Evolutionary conservation across 30 jellyfish, hydroid and myxozoan species (phyloP).

Genomic region (Haliclystus octoradiatus): DNA sequence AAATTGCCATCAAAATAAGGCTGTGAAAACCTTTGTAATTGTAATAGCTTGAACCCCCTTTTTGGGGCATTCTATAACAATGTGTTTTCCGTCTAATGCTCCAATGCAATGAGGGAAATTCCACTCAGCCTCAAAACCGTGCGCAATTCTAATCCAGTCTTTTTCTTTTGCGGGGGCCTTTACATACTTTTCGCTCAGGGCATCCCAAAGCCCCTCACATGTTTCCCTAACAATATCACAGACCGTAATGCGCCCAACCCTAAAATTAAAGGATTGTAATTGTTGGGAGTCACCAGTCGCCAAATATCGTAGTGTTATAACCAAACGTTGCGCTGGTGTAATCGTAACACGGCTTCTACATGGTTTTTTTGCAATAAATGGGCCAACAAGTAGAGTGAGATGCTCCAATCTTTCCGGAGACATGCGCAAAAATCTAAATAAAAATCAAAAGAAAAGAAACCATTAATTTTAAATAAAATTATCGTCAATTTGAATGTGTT

Average conservation of each 20-base stretch:
- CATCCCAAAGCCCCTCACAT: constrained; percentile 29
- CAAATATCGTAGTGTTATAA: constrained; percentile 29
- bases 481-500: too few species aligned
- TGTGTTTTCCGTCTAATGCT: constrained; percentile 37
- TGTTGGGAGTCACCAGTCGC: constrained; percentile 50
- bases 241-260: constrained; percentile 35
- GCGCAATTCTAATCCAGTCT: constrained; percentile 21
- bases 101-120: constrained; percentile 42
- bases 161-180: constrained; percentile 5
- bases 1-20: constrained; percentile 52
- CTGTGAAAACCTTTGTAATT: constrained; percentile 41
- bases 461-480: too few species aligned
- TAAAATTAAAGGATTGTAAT: constrained; percentile 21
- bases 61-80: constrained; percentile 28
- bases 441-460: too few species aligned
- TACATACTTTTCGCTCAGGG: constrained; percentile 3
- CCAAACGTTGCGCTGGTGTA: constrained; percentile 29
- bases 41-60: constrained; percentile 18
- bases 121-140: constrained; percentile 25
- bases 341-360: constrained; percentile 15
- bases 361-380: constrained; percentile 8
- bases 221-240: constrained; percentile 29
- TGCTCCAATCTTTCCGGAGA: constrained; percentile 21
- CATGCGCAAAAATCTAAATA: too few species aligned
- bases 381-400: constrained; percentile 10